phyloP scores from a whole-genome alignment of 2,888 invertebrate species.

The Barypeithes pellucidus region DNA sequence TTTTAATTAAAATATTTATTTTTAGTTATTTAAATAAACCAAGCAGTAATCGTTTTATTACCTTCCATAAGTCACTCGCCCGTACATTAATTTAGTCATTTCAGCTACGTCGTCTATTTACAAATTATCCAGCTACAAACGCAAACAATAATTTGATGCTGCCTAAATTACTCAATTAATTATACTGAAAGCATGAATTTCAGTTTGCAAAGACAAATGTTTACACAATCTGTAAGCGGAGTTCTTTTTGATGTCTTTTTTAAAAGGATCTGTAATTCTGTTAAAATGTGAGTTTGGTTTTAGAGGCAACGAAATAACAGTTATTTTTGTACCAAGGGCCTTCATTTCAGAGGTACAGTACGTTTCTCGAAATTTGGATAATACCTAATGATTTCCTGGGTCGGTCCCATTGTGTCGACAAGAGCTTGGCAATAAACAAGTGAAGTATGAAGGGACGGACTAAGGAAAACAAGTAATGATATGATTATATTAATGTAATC shows the following conservation, averaged over 20 bases:
- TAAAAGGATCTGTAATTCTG: not conserved
- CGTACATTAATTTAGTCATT: not conserved
- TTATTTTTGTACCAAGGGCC: no score
- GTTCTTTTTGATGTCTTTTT: slow-evolving; percentile 2
- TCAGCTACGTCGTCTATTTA: not conserved
- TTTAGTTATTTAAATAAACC: not conserved
- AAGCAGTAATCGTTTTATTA: not conserved
- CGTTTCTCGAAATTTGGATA: no score
- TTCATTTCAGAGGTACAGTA: no score
- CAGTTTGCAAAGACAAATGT: slow-evolving; percentile 17
- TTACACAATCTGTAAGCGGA: slow-evolving; percentile 3
- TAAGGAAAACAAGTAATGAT: no score
- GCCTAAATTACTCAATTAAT: slow-evolving; percentile 39
- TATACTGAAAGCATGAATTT: slow-evolving; percentile 21
- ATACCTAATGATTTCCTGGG: no score
- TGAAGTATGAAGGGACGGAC: no score
- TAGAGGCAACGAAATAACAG: not conserved
- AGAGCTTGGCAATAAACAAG: no score
- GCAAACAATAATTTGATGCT: slow-evolving; percentile 34
- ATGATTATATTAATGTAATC: no score
- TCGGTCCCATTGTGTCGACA: no score
- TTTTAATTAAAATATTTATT: no score
- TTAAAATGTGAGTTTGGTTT: slow-evolving; percentile 1
- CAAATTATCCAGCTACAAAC: slow-evolving; percentile 22
- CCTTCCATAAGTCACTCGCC: no score